These are phyloP conservation scores for Coilia nasus DNA, from an alignment of 2,797 vertebrate species.

Conservation along the genomic window DNA sequence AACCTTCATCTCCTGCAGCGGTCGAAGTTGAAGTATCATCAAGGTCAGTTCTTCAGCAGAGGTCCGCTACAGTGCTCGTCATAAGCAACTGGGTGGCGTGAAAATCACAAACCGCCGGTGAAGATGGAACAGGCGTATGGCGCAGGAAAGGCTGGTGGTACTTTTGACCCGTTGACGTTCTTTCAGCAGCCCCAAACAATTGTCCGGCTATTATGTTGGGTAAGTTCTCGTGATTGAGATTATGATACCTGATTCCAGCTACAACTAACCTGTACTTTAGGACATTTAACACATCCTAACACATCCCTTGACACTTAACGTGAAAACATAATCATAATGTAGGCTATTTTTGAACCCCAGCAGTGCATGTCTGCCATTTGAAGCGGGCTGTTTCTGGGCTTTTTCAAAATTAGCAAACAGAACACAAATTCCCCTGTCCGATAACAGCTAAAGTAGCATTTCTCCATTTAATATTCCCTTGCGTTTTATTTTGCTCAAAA, in stretches of 20 bases:
- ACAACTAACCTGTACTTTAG: not conserved
- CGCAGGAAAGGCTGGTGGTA: conserved; percentile 58
- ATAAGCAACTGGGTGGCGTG: conserved; percentile 24
- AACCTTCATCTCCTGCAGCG: not conserved
- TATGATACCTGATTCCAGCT: not conserved
- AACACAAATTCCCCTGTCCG: not conserved
- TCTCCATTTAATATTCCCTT: not conserved
- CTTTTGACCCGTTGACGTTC: conserved; percentile 55
- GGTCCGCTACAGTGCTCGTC: not conserved
- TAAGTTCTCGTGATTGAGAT: conserved; percentile 33
- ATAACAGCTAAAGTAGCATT: not conserved
- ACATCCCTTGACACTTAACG: not conserved
- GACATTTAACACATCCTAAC: not conserved
- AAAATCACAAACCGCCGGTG: conserved; percentile 24
- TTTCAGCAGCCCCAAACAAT: conserved; percentile 55
- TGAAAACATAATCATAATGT: not conserved
- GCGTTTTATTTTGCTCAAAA: not conserved
- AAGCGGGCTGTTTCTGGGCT: not conserved
- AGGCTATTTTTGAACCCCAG: not conserved
- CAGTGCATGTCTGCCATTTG: not conserved
- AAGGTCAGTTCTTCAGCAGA: conserved; percentile 37
- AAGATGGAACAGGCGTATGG: conserved; percentile 61
- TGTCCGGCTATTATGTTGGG: conserved; percentile 56
- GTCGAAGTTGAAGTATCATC: conserved; percentile 26
- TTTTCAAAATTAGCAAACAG: not conserved